Conservation (phyloP, 2,113 vertebrate species). For the Eonycteris spelaea region DNA sequence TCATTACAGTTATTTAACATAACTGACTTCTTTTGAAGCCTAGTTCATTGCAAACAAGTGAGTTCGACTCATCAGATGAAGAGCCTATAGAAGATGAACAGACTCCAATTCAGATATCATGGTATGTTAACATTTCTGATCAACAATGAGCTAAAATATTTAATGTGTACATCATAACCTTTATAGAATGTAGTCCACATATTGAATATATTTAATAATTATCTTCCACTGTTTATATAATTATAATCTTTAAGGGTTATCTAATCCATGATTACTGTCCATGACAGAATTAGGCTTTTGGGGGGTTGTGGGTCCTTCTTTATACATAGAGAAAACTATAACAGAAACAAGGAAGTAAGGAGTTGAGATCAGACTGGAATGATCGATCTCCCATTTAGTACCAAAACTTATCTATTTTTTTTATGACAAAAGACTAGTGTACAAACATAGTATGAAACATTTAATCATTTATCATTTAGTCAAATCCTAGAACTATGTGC, state of each 20-base stretch:
- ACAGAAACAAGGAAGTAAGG: neutral
- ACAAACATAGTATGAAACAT: neutral
- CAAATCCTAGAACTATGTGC: slow-evolving; percentile 25
- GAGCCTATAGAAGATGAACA: slow-evolving; percentile 84
- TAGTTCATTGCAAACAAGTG: slow-evolving; percentile 76
- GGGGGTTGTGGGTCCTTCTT: neutral
- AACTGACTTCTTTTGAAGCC: slow-evolving; percentile 54
- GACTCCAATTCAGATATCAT: slow-evolving; percentile 87
- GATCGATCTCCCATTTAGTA: neutral
- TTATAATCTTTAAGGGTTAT: neutral
- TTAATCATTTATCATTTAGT: slow-evolving; percentile 17
- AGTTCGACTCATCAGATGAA: slow-evolving; percentile 92
- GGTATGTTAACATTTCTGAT: slow-evolving; percentile 78
- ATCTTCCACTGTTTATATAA: neutral
- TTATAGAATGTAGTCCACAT: neutral
- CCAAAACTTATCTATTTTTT: slow-evolving; percentile 13
- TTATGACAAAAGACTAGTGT: slow-evolving; percentile 1
- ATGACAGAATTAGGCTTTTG: neutral
- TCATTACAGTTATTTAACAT: slow-evolving; percentile 41
- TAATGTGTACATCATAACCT: neutral
- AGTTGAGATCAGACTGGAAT: neutral
- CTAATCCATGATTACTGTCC: neutral
- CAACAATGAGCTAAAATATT: neutral
- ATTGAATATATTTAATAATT: neutral
- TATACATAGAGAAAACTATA: slow-evolving; percentile 2